phyloP scores from a whole-genome alignment of 1,140 invertebrate genomes.

The Bacillus rossius region DNA sequence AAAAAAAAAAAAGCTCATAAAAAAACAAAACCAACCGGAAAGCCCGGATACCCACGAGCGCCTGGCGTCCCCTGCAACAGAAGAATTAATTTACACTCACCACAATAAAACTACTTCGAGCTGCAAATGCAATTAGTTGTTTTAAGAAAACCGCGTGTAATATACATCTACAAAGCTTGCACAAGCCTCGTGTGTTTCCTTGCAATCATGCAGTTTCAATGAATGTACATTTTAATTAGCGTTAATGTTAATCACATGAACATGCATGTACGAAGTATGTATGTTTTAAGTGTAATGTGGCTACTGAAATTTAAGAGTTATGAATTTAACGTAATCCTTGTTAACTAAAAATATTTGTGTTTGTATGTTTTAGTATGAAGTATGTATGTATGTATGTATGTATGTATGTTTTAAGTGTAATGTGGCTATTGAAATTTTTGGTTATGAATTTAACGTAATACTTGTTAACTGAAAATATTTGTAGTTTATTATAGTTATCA shows the following conservation, averaged over 20 bases:
- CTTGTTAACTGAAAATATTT: too few species aligned
- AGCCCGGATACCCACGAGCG: constrained; percentile 47
- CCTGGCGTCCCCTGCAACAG: constrained; percentile 46
- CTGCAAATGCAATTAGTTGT: not conserved
- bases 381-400: too few species aligned
- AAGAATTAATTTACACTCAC: constrained; percentile 25
- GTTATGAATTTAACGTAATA: too few species aligned
- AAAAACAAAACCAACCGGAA: constrained; percentile 45
- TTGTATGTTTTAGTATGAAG: too few species aligned
- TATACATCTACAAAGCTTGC: not conserved
- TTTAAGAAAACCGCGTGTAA: not conserved
- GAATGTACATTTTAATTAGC: not conserved
- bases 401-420: too few species aligned
- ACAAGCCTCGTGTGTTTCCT: not conserved
- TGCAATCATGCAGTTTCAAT: not conserved
- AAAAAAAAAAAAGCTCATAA: constrained; percentile 20
- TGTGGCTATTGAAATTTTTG: too few species aligned
- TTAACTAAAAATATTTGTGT: too few species aligned
- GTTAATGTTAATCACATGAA: not conserved
- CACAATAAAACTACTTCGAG: constrained; percentile 4
- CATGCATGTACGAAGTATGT: too few species aligned
- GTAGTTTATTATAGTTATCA: too few species aligned
- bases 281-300: too few species aligned
- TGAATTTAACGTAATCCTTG: too few species aligned
- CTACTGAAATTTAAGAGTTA: constrained; percentile 1